phyloP scores from a whole-genome alignment of 2,888 invertebrate species.

The Clepsis dumicolana region DNA sequence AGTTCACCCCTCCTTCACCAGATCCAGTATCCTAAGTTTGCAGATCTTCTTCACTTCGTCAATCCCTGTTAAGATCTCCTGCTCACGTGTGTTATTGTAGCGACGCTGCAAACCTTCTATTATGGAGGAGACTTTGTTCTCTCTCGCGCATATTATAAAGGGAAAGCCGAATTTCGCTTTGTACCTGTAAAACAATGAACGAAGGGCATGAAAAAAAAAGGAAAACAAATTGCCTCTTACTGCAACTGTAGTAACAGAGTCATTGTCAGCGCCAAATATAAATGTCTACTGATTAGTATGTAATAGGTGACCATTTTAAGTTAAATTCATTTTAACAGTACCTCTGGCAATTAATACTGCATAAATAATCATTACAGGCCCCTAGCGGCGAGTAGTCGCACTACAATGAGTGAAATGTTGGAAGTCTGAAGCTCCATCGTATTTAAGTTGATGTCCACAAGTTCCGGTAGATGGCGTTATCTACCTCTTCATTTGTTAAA shows the following conservation, averaged over 20 bases:
- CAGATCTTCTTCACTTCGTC: conserved; percentile 90
- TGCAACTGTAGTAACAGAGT: too few relatives aligned
- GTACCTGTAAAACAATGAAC: conserved; percentile 75
- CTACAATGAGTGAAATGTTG: not conserved
- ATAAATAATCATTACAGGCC: too few relatives aligned
- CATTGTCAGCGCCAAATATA: too few relatives aligned
- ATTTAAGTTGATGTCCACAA: not conserved
- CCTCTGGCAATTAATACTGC: too few relatives aligned
- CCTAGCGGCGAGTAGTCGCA: not conserved
- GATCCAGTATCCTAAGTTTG: conserved; percentile 84
- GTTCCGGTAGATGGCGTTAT: conserved; percentile 15
- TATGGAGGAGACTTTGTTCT: conserved; percentile 87
- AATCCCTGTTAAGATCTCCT: conserved; percentile 86
- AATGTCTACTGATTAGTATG: too few relatives aligned
- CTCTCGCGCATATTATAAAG: conserved; percentile 89
- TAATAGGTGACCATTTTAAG: too few relatives aligned
- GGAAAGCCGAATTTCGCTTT: conserved; percentile 89
- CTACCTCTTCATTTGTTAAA: not conserved
- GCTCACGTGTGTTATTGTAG: conserved; percentile 79
- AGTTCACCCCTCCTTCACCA: conserved; percentile 63
- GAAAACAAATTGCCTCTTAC: too few relatives aligned
- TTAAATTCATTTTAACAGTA: too few relatives aligned
- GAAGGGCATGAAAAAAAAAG: too few relatives aligned
- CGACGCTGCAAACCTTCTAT: conserved; percentile 84
- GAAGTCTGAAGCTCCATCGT: not conserved